Base-by-base conservation (phyloP, 1,140 invertebrate genomes). In the Pollicipes pollicipes region DNA sequence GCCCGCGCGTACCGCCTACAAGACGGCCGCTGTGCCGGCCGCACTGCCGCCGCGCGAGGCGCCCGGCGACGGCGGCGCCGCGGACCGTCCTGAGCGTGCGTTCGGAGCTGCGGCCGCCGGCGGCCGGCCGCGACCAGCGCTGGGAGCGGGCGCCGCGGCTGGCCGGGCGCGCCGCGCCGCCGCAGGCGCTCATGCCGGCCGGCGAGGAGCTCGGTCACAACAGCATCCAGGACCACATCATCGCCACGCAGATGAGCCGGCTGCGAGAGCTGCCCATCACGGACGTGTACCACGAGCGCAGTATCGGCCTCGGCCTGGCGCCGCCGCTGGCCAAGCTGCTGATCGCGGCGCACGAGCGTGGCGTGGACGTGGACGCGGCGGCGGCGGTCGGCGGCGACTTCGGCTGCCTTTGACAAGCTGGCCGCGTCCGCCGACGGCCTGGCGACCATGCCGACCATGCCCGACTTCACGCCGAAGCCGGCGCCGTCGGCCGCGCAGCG, bases 251-350 rank as follows among this genome's bases (percentile, higher is more conserved):
- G 75, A 82, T 93, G 71, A 84, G 88, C 0, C 88, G 90, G 74
- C 85, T 93, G 75, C 84, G 91, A 0, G 91, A 94, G 78, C 81
- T 92, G 69, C 91, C 90, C 17, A 92, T 94, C 73, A 90, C 90
- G 0, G 91, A 94, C 76, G 89, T 94, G 0, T 95, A 94, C 76
- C 90, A 94, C 73, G 91, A 95, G 76, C 83, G 91, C 70, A 93
- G 88, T 77, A 83, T 94, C 24, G 91, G 90, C 0, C 78, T 94
- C 30, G 91, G 90, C 2, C 79, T 94, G 35, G 92, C 92, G 0
- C 92, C 92, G 0, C 89, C 91, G 0, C 78, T 95, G 0, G 90
- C 91, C 0, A 92, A 93, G 78, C 81, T 95, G 1, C 79, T 95
- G 3, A 80, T 90, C 28, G 75, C 79, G 21, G 75, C 71, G 74